phyloP scores from a whole-genome alignment of 2,797 vertebrate species.

The Merluccius polli region DNA sequence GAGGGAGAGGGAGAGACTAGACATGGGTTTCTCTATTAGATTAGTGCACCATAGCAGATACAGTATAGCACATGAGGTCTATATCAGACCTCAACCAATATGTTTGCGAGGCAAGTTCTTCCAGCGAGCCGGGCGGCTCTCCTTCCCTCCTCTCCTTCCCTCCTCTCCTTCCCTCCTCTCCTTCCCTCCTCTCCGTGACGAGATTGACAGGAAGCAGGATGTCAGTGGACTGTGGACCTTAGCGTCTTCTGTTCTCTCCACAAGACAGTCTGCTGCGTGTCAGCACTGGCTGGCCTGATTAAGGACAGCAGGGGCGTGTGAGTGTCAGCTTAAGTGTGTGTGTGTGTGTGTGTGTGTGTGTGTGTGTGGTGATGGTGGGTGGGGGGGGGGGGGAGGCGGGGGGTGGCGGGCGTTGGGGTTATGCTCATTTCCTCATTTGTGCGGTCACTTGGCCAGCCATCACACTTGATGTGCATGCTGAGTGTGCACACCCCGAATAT shows the following conservation, averaged over 20 bases:
- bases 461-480: slow-evolving; percentile 40
- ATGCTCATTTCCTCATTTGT: slow-evolving; percentile 43
- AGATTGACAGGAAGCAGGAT: slow-evolving; percentile 39
- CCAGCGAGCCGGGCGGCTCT: neutral
- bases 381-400: no score
- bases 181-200: neutral
- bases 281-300: slow-evolving; percentile 61
- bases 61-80: no score
- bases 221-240: slow-evolving; percentile 29
- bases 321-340: neutral
- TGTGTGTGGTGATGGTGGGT: no score
- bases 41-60: no score
- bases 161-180: neutral
- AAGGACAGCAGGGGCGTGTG: slow-evolving; percentile 42
- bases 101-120: no score
- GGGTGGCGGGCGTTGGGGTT: neutral
- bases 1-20: neutral
- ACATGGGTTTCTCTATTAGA: no score
- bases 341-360: neutral
- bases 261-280: slow-evolving; percentile 59
- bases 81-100: no score
- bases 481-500: neutral
- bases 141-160: neutral
- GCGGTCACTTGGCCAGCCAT: slow-evolving; percentile 57
- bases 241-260: neutral